A percentile compares a stretch with the other conserved stretches of the same genome.
Evolutionary conservation across 2,888 invertebrate genomes (phyloP).

Genomic region (Cephus rjabovi): DNA sequence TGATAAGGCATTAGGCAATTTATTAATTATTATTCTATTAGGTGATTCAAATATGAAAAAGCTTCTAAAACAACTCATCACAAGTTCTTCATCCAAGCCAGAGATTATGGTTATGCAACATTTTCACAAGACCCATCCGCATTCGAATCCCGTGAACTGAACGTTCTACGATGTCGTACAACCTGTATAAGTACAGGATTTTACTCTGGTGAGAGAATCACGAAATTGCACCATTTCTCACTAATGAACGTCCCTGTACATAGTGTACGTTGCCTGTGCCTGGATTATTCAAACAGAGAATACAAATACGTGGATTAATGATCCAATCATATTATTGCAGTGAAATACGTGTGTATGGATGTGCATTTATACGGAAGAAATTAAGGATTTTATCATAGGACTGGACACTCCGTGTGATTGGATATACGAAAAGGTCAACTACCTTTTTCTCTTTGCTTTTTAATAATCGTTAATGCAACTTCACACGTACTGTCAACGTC

Average conservation of each 20-base stretch:
- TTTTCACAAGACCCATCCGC: slow-evolving; percentile 1
- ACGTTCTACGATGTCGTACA: neutral
- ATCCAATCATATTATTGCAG: neutral
- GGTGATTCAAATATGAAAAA: neutral
- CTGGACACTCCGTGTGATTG: neutral
- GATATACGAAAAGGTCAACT: neutral
- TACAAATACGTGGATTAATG: neutral
- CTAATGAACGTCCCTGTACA: neutral
- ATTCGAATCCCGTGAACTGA: neutral
- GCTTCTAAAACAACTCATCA: neutral
- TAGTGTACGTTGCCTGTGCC: neutral
- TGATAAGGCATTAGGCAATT: neutral
- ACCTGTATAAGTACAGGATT: neutral
- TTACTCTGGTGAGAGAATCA: slow-evolving; percentile 2
- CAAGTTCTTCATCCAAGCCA: neutral
- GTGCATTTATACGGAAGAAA: neutral
- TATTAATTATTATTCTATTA: neutral
- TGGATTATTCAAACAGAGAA: neutral
- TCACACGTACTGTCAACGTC: neutral
- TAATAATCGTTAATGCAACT: neutral
- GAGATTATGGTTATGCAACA: neutral
- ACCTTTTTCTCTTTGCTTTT: neutral
- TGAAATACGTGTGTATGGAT: neutral
- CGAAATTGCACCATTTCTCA: slow-evolving; percentile 4
- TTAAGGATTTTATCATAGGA: neutral